Evolutionary conservation across 2,113 vertebrate species (phyloP), one percentile per base, ranked within the genome.

Genomic region (Sprattus sprattus): DNA sequence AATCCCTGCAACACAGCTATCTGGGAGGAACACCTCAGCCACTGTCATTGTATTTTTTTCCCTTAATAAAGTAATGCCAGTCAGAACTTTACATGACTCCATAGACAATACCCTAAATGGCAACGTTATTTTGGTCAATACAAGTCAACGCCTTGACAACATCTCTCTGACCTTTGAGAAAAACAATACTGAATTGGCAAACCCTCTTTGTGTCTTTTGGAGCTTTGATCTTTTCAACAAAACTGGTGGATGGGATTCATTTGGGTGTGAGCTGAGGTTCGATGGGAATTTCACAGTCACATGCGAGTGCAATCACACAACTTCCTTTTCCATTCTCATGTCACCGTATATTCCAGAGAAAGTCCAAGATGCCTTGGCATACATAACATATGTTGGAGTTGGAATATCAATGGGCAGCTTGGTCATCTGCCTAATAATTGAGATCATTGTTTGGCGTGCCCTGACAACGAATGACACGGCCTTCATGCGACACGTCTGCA

Each of bases 291-390:
- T 81, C 44, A 78, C 20, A 0, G 91, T 92, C 47, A 91, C 89
- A 8, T 99, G 97, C 88, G 64, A 71, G 64, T 71, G 64, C 11
- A 28, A 32, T 32, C 64, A 71, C 25, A 71, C 64, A 25, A 71
- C 97, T 0, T 95, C 96, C 0, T 99, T 97, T 90, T 97, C 97
- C 0, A 94, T 97, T 45, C 94, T 99, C 6, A 99, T 98, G 97
- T 97, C 97, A 0, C 94, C 96, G 0, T 0, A 0, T 15, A 52
- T 45, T 8, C 50, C 50, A 54, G 81, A 64, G 0, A 0, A 84
- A 6, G 3, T 13, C 0, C 15, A 85, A 9, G 6, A 15, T 25
- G 0, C 4, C 1, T 83, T 96, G 90, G 89, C 67, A 16, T 87
- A 82, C 3, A 86, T 97, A 67, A 97, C 96, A 0, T 93, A 91